A percentile compares a stretch with the other conserved stretches of the same genome.
Evolutionary conservation across 2,888 invertebrate species (phyloP).

Genomic region (Drosophila suboccidentalis): DNA sequence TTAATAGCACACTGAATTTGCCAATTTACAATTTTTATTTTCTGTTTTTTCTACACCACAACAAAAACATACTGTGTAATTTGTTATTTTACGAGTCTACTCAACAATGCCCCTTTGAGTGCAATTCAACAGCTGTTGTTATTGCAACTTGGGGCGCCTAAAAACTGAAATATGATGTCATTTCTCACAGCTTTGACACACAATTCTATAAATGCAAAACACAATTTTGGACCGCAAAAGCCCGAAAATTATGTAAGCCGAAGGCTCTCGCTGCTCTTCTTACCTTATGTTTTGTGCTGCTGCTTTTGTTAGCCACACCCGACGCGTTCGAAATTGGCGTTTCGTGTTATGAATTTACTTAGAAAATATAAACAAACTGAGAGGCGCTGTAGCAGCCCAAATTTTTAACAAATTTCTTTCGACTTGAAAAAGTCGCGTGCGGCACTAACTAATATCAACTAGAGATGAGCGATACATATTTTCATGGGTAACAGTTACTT

Average conservation of each 20-base stretch:
- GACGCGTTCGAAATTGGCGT: constrained; percentile 15
- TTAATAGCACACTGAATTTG: not conserved
- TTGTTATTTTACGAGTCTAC: not conserved
- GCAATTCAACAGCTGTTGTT: constrained; percentile 16
- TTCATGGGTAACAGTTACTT: not conserved
- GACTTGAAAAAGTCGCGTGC: constrained; percentile 65
- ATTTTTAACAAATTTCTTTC: constrained; percentile 47
- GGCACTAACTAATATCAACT: constrained; percentile 57
- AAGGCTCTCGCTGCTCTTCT: constrained; percentile 16
- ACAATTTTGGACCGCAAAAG: constrained; percentile 36
- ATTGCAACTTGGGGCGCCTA: constrained; percentile 5
- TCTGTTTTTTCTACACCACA: not conserved
- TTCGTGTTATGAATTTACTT: constrained; percentile 24
- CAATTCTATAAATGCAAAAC: constrained; percentile 39
- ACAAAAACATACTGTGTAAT: not conserved
- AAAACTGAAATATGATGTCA: constrained; percentile 64
- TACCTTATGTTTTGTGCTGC: constrained; percentile 38
- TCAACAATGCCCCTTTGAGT: not conserved
- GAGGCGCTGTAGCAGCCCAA: constrained; percentile 19
- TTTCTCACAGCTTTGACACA: constrained; percentile 42
- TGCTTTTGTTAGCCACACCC: constrained; percentile 40
- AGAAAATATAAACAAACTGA: constrained; percentile 46
- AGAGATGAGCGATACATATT: constrained; percentile 26
- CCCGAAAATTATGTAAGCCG: constrained; percentile 65
- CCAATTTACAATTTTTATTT: not conserved